phyloP scores from a whole-genome alignment of 2,888 invertebrate species.

The Lagria hirta region DNA sequence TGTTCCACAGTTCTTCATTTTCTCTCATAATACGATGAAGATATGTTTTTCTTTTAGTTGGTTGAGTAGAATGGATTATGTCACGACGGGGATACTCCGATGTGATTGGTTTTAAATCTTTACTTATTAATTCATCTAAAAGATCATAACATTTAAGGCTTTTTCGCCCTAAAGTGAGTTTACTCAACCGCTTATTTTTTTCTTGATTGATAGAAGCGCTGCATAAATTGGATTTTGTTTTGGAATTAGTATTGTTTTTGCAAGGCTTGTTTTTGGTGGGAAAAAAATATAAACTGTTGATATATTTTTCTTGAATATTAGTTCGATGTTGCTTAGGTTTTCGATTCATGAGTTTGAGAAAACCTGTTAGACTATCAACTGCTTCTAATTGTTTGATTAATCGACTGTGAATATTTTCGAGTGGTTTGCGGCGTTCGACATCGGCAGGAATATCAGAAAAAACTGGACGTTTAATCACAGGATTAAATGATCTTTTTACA shows the following conservation, averaged over 20 bases:
- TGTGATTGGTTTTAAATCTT: conserved; percentile 40
- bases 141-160: conserved; percentile 37
- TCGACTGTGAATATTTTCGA: conserved; percentile 39
- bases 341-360: conserved; percentile 39
- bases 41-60: conserved; percentile 6
- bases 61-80: conserved; percentile 15
- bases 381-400: conserved; percentile 39
- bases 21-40: conserved; percentile 30
- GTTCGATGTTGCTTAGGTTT: conserved; percentile 1
- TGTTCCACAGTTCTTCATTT: conserved; percentile 31
- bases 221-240: background rate
- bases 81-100: conserved; percentile 42
- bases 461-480: background rate
- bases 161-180: conserved; percentile 2
- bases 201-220: no score
- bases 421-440: conserved; percentile 36
- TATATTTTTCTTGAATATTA: conserved; percentile 36
- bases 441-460: conserved; percentile 27
- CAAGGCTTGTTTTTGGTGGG: conserved; percentile 22
- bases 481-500: background rate
- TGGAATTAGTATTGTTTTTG: no score
- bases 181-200: background rate
- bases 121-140: conserved; percentile 41
- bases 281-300: conserved; percentile 42
- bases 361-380: conserved; percentile 42